Conservation (phyloP, 1,140 invertebrate species). For the Conus betulinus region DNA sequence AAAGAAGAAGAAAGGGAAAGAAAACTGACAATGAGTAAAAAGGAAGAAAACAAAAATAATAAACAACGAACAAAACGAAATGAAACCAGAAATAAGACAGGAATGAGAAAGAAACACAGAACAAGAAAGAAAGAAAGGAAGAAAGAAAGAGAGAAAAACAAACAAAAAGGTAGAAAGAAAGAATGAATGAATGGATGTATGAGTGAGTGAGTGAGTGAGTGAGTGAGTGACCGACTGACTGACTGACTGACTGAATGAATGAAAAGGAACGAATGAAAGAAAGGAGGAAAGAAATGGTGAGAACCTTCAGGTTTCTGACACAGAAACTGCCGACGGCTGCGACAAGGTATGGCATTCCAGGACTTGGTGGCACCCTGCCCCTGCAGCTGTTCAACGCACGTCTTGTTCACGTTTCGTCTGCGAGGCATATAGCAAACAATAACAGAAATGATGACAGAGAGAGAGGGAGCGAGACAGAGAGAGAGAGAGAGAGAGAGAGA, state of each 20-base stretch:
- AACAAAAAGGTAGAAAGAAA: background rate
- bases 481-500: too few relatives aligned
- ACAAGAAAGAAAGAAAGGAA: background rate
- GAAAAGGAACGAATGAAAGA: background rate
- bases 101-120: background rate
- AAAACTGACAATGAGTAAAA: background rate
- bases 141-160: background rate
- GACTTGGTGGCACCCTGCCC: background rate
- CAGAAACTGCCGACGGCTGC: background rate
- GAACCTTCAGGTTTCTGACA: slow-evolving; percentile 4
- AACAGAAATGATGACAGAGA: too few relatives aligned
- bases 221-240: background rate
- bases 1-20: background rate
- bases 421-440: background rate
- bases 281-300: background rate
- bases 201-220: background rate
- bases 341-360: background rate
- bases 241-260: background rate
- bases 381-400: background rate
- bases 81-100: background rate
- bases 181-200: background rate
- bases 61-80: background rate
- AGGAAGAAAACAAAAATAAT: background rate
- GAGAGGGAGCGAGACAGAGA: too few relatives aligned
- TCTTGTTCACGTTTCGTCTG: background rate